Evolutionary conservation across 2,113 vertebrate species (phyloP).

Genomic region (Arvicanthis niloticus): DNA sequence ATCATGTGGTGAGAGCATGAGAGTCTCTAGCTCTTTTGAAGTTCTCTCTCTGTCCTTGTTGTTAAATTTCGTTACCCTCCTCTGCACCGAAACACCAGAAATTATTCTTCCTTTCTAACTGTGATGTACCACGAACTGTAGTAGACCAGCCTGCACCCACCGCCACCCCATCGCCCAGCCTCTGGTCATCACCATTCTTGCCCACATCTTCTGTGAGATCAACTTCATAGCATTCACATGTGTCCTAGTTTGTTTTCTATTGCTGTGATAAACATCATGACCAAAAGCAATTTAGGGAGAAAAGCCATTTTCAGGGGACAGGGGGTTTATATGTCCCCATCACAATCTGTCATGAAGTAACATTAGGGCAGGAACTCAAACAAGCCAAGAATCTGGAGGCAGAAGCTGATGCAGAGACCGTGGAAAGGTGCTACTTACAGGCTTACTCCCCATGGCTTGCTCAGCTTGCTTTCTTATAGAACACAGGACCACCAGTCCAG

Average conservation of each 20-base stretch:
- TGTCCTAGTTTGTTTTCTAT: not conserved
- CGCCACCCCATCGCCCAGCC: not conserved
- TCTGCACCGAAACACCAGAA: not conserved
- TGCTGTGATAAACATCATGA: not conserved
- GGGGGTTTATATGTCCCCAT: not conserved
- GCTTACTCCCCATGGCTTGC: not conserved
- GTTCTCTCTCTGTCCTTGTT: not conserved
- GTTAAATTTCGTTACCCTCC: not conserved
- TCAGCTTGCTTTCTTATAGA: not conserved
- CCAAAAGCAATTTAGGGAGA: not conserved
- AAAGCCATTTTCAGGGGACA: rapidly evolving
- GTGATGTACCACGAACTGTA: not conserved
- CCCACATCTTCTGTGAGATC: not conserved
- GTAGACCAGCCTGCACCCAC: too few relatives aligned
- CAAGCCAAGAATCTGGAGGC: too few relatives aligned
- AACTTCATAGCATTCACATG: not conserved
- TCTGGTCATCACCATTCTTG: not conserved
- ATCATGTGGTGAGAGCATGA: not conserved
- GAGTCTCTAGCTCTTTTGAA: not conserved
- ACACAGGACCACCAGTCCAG: not conserved
- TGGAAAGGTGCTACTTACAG: not conserved
- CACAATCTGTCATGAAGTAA: not conserved
- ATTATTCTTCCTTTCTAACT: not conserved
- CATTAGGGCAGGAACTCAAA: not conserved
- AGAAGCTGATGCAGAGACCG: not conserved